Evolutionary conservation across 2,113 vertebrate genomes (phyloP), one percentile per base, ranked within the genome.

Genomic region (Tympanuchus pallidicinctus): DNA sequence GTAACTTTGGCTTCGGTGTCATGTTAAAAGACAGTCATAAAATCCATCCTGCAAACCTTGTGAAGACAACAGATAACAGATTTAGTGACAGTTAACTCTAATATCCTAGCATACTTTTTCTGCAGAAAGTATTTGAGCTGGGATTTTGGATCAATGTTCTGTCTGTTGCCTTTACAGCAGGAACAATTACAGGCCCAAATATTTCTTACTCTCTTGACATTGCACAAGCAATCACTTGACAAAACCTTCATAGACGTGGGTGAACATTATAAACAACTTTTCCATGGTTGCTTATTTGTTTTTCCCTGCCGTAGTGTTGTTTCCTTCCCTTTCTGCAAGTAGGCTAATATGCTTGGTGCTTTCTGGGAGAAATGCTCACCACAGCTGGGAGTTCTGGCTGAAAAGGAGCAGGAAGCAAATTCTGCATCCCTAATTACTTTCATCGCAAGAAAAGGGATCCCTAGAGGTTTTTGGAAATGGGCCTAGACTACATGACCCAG

Each of bases 341-440:
- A 82, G 54, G 50, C 59, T 85, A 61, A 89, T 70, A 36, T 36
- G 73, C 79, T 73, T 82, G 70, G 45, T 87, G 74, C 38, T 42
- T 93, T 91, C 64, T 92, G 71, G 84, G 84, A 82, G 0, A 1
- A 80, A 66, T 10, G 8, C 14, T 85, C 60, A 85, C 64, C 6
- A 0, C 81, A 82, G 82, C 40, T 89, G 91, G 89, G 89, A 91
- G 86, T 90, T 89, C 61, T 71, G 20, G 24, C 48, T 94, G 70
- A 89, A 61, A 16, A 63, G 59, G n/a, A 94, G 59, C 63, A 92
- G 84, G 92, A 96, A 82, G 74, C 7, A 86, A 78, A 92, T 82
- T 66, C 73, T 66, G 50, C 87, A 82, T 93, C 30, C 6, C 28
- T 89, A 85, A 89, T 69, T 92, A 65, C 56, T 87, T 85, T 85